These are phyloP conservation scores for Xiphophorus birchmanni DNA, from an alignment of 2,797 vertebrate species.

Conservation along the genomic window DNA sequence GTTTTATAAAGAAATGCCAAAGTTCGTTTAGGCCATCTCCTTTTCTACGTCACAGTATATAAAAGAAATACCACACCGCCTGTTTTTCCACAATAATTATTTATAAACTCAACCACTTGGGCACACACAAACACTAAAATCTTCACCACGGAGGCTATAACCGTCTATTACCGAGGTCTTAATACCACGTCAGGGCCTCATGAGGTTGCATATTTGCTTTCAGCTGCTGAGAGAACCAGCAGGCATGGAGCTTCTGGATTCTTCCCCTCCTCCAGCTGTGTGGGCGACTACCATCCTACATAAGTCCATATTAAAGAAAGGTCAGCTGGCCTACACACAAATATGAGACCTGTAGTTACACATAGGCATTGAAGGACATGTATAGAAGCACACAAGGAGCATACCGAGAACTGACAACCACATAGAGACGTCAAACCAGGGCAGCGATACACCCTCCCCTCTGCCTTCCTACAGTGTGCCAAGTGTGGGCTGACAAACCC, in stretches of 20 bases:
- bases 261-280: conserved; percentile 51
- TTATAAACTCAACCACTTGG: conserved; percentile 34
- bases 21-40: conserved; percentile 63
- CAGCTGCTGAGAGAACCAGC: conserved; percentile 49
- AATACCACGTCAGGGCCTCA: conserved; percentile 69
- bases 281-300: conserved; percentile 40
- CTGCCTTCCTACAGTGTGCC: conserved; percentile 40
- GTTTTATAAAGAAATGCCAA: conserved; percentile 59
- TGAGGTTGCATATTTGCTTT: conserved; percentile 46
- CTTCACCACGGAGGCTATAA: conserved; percentile 62
- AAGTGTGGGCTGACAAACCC: conserved; percentile 68
- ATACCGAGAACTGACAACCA: conserved; percentile 26
- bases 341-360: conserved; percentile 32
- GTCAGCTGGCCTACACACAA: conserved; percentile 41
- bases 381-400: conserved; percentile 24
- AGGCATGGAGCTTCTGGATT: conserved; percentile 60
- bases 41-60: conserved; percentile 58
- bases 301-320: conserved; percentile 42
- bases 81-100: conserved; percentile 62
- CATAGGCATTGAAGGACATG: conserved; percentile 24
- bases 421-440: conserved; percentile 17
- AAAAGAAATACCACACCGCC: conserved; percentile 46
- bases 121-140: conserved; percentile 48
- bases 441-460: conserved; percentile 14
- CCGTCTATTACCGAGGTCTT: conserved; percentile 71